These are phyloP conservation scores for Polypterus bichir DNA, from an alignment of 2,113 vertebrate species.

Conservation along the genomic window DNA sequence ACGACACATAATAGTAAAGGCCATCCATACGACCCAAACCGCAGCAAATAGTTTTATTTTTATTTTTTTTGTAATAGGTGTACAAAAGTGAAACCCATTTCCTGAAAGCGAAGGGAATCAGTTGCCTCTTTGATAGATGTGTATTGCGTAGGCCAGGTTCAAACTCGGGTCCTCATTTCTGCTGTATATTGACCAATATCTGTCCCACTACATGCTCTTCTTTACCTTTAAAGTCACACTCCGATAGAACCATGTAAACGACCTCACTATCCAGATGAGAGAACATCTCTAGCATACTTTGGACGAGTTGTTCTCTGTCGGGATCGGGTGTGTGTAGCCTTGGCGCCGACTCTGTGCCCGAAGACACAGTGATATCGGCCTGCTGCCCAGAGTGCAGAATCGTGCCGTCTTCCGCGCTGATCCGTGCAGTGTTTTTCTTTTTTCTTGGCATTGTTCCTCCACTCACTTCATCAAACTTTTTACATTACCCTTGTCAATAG, in stretches of 20 bases:
- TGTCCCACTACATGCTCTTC: slow-evolving; percentile 5
- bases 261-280: slow-evolving; percentile 82
- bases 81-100: too few species aligned
- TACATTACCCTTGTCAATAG: too few species aligned
- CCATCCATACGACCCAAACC: too few species aligned
- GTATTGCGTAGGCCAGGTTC: too few species aligned
- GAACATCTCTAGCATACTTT: slow-evolving; percentile 82
- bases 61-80: too few species aligned
- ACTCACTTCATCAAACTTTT: too few species aligned
- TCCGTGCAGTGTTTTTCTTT: slow-evolving; percentile 54
- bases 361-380: not conserved
- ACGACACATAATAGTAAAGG: too few species aligned
- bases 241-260: slow-evolving; percentile 82
- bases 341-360: not conserved
- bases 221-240: slow-evolving; percentile 92
- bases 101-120: too few species aligned
- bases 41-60: too few species aligned
- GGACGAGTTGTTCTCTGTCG: slow-evolving; percentile 57
- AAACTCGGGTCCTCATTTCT: too few species aligned
- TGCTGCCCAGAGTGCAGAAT: not conserved
- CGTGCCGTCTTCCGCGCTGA: slow-evolving; percentile 1
- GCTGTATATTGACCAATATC: too few species aligned
- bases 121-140: too few species aligned
- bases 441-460: slow-evolving; percentile 70
- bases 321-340: slow-evolving; percentile 15